Evolutionary conservation across 2,888 invertebrate genomes (phyloP).

Genomic region (Physocephala rufipes): DNA sequence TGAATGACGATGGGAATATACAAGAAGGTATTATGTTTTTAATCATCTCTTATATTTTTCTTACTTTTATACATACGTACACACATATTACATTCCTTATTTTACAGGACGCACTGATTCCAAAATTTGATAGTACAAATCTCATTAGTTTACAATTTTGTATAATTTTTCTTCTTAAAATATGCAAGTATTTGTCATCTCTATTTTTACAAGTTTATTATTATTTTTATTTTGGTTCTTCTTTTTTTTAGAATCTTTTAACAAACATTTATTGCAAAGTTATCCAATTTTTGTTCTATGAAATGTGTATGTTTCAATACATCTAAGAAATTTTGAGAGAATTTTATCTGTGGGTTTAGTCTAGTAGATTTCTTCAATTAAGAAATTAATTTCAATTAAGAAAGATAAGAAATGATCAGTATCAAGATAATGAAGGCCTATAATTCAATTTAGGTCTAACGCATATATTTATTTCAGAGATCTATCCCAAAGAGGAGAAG

Average conservation of each 20-base stretch:
- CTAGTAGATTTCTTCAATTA: no score
- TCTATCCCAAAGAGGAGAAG: no score
- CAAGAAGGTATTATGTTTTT: no score
- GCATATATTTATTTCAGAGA: no score
- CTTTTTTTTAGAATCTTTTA: not conserved
- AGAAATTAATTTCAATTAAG: no score
- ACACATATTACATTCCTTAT: not conserved
- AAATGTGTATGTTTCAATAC: not conserved
- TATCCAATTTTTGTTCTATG: not conserved
- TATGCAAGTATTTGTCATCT: conserved; percentile 29
- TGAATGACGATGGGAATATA: no score
- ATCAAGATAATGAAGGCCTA: no score
- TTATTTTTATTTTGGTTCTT: conserved; percentile 3
- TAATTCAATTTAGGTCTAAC: no score
- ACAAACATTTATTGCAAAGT: no score
- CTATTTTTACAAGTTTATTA: not conserved
- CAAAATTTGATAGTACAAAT: conserved; percentile 37
- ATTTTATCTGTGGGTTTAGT: not conserved
- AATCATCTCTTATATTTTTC: no score
- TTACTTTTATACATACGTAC: not conserved
- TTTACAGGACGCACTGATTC: conserved; percentile 5
- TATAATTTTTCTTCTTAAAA: conserved; percentile 25
- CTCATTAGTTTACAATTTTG: conserved; percentile 38
- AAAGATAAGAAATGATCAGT: no score
- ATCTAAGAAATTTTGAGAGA: not conserved